A percentile compares a stretch with the other conserved stretches of the same genome.
Conservation (phyloP, 2,797 vertebrate genomes). For the Enoplosus armatus region DNA sequence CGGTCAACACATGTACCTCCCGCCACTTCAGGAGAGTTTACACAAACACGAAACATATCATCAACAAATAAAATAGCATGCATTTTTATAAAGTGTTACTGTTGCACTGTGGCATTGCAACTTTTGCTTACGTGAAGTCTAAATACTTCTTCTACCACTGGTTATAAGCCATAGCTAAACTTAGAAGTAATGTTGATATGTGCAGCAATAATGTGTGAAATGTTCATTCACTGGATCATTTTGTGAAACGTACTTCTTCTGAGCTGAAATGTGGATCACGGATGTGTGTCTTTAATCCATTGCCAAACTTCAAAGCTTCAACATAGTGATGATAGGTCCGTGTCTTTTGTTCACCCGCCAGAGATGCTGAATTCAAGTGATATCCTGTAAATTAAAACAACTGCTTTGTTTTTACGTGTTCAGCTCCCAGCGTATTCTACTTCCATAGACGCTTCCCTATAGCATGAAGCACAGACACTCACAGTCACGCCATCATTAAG, state of each 20-base stretch:
- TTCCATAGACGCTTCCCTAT: not conserved
- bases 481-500: not conserved
- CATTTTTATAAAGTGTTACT: not conserved
- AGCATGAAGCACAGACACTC: slow-evolving; percentile 1
- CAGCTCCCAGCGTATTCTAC: not conserved
- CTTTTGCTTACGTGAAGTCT: not conserved
- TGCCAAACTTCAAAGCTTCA: slow-evolving; percentile 92
- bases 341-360: slow-evolving; percentile 66
- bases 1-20: too few relatives aligned
- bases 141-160: not conserved
- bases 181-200: not conserved
- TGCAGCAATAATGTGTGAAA: rapidly evolving
- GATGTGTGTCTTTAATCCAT: slow-evolving; percentile 82
- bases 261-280: slow-evolving; percentile 82
- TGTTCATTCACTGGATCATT: not conserved
- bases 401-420: not conserved
- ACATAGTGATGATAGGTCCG: slow-evolving; percentile 87
- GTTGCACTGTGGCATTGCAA: not conserved
- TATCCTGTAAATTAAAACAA: slow-evolving; percentile 83
- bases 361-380: slow-evolving; percentile 70
- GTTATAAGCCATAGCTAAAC: not conserved
- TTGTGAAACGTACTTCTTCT: slow-evolving; percentile 57
- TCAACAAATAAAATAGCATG: not conserved
- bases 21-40: not conserved
- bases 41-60: not conserved